phyloP scores from a whole-genome alignment of 2,888 invertebrate genomes.

The Acrobasis repandana region DNA sequence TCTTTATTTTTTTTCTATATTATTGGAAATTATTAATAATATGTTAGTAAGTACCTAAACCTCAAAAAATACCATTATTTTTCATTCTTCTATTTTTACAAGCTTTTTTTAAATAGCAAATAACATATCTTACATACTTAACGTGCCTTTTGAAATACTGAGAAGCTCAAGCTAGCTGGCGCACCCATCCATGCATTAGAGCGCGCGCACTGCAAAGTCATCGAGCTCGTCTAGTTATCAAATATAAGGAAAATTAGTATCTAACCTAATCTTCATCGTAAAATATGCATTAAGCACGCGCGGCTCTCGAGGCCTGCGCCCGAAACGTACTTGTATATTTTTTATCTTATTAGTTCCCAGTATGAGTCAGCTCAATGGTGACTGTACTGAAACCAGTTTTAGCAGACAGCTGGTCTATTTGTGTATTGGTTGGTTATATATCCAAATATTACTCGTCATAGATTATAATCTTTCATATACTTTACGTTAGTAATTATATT shows the following conservation, averaged over 20 bases:
- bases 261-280: slow-evolving; percentile 11
- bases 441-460: slow-evolving; percentile 4
- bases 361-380: slow-evolving; percentile 34
- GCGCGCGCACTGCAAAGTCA: no score
- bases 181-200: no score
- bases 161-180: no score
- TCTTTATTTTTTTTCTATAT: no score
- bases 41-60: no score
- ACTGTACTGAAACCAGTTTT: slow-evolving; percentile 34
- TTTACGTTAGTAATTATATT: no score
- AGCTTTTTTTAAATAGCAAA: no score
- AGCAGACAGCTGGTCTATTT: slow-evolving; percentile 29
- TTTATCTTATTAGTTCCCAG: slow-evolving; percentile 28
- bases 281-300: slow-evolving; percentile 17
- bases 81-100: no score
- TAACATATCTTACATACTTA: no score
- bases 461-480: not conserved
- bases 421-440: slow-evolving; percentile 22
- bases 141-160: no score
- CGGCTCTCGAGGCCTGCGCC: slow-evolving; percentile 7
- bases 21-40: no score
- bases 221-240: not conserved
- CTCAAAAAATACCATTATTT: no score
- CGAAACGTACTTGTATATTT: slow-evolving; percentile 15
- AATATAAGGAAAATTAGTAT: slow-evolving; percentile 16